Percentiles rank a stretch among this genome's conserved stretches.
Evolutionary conservation across 2,888 invertebrate species (phyloP).

Genomic region (Amphimallon solstitiale): DNA sequence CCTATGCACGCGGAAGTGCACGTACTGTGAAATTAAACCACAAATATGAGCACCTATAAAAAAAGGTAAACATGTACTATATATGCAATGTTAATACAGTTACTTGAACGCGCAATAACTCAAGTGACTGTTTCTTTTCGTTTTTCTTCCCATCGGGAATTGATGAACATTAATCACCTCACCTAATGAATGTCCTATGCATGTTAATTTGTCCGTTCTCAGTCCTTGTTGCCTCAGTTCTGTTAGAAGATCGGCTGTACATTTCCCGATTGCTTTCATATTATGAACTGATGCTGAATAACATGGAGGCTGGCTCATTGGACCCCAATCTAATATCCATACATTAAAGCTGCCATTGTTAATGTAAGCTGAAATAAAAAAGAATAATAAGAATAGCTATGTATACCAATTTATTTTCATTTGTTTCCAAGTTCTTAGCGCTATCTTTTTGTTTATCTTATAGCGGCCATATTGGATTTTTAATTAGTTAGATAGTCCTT

Average conservation of each 20-base stretch:
- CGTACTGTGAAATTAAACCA: slow-evolving; percentile 77
- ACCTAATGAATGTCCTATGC: slow-evolving; percentile 77
- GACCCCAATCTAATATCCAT: slow-evolving; percentile 82
- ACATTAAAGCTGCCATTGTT: slow-evolving; percentile 80
- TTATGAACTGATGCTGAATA: slow-evolving; percentile 78
- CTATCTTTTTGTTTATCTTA: no score
- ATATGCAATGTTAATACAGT: no score
- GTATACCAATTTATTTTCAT: background rate
- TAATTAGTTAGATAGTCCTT: no score
- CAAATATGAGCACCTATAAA: slow-evolving; percentile 76
- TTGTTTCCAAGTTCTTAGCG: no score
- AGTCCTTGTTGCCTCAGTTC: slow-evolving; percentile 73
- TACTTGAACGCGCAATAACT: no score
- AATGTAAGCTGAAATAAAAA: slow-evolving; percentile 75
- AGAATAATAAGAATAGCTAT: background rate
- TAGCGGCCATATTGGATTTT: no score
- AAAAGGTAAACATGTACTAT: background rate
- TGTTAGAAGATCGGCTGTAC: slow-evolving; percentile 73
- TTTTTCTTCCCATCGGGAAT: no score
- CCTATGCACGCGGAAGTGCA: slow-evolving; percentile 77
- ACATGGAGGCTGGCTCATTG: slow-evolving; percentile 74
- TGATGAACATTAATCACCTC: slow-evolving; percentile 7
- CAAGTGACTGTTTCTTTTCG: no score
- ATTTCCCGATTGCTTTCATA: slow-evolving; percentile 75
- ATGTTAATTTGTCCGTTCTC: slow-evolving; percentile 73